phyloP scores from a whole-genome alignment of 2,797 vertebrate genomes.

The Sitta carolinensis region DNA sequence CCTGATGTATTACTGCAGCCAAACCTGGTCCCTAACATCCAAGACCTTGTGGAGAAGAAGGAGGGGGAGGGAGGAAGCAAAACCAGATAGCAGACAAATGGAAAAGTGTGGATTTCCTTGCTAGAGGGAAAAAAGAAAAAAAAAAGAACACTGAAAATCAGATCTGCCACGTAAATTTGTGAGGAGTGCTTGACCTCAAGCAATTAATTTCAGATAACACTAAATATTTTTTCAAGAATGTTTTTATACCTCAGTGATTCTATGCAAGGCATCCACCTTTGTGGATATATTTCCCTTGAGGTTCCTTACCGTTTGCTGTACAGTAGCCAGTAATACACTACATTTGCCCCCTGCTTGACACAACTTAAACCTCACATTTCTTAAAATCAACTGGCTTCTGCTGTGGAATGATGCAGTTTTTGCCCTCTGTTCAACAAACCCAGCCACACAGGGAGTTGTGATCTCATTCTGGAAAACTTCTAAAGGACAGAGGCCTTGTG shows the following conservation, averaged over 20 bases:
- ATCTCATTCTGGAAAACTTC: conserved; percentile 67
- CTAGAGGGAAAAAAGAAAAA: not conserved
- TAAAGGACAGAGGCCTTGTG: conserved; percentile 39
- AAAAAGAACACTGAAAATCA: not conserved
- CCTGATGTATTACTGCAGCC: not conserved
- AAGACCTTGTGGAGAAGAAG: not conserved
- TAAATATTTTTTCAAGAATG: not conserved
- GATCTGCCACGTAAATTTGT: not conserved
- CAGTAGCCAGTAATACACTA: not conserved
- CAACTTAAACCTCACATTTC: conserved; percentile 17
- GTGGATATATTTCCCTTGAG: not conserved
- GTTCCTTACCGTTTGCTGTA: not conserved
- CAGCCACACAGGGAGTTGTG: conserved; percentile 59
- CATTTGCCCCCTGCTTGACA: not conserved
- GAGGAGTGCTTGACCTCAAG: not conserved
- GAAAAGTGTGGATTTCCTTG: not conserved
- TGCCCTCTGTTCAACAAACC: conserved; percentile 44
- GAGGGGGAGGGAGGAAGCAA: not conserved
- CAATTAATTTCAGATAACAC: conserved; percentile 9
- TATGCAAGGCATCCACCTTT: conserved; percentile 16
- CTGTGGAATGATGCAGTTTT: conserved; percentile 50
- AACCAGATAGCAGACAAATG: not conserved
- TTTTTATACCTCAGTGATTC: not conserved
- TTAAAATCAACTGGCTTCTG: conserved; percentile 42
- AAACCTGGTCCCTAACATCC: not conserved